Evolutionary conservation across 2,113 vertebrate species (phyloP).

Genomic region (Ciconia maguari): DNA sequence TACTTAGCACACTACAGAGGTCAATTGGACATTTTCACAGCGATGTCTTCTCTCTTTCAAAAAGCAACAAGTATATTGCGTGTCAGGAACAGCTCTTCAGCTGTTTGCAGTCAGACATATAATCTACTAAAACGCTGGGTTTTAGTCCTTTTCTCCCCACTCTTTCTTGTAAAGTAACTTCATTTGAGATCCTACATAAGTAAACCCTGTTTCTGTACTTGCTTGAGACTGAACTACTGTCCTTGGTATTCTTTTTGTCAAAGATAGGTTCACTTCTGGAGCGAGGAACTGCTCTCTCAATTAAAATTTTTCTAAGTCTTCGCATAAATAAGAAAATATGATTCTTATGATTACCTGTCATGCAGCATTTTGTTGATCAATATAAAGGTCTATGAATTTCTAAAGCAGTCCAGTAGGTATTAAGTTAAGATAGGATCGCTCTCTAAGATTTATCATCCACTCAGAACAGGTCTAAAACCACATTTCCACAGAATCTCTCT

Average conservation of each 20-base stretch:
- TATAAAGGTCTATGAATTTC: background rate
- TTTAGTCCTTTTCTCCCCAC: background rate
- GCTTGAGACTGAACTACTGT: background rate
- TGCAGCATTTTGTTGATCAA: background rate
- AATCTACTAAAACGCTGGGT: background rate
- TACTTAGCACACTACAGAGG: background rate
- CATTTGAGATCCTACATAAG: background rate
- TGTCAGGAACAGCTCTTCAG: background rate
- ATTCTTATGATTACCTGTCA: background rate
- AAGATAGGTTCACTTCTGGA: background rate
- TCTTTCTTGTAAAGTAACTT: background rate
- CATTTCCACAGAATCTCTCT: background rate
- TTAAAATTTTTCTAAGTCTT: background rate
- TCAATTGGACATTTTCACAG: background rate
- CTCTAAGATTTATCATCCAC: background rate
- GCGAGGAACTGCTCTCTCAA: background rate
- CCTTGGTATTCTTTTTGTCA: background rate
- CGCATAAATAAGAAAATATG: background rate
- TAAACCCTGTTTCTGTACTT: background rate
- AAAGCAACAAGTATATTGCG: background rate
- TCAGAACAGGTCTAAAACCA: background rate
- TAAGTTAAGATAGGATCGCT: background rate
- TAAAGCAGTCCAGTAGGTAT: background rate
- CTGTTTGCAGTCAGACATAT: background rate
- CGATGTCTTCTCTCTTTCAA: background rate